Conservation (phyloP, 2,797 vertebrate genomes). For the Sebastes diploproa region DNA sequence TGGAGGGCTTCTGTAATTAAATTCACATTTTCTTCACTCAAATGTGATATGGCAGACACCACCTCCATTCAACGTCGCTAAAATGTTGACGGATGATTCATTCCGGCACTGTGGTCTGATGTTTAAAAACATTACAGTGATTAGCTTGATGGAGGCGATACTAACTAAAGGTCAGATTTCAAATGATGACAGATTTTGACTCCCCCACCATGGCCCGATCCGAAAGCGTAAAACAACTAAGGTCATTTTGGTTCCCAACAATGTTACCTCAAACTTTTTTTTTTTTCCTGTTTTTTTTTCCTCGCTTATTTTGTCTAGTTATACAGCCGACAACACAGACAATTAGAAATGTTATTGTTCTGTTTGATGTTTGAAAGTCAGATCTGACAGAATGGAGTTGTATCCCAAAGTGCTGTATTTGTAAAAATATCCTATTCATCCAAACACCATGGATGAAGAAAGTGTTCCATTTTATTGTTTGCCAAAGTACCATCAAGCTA, state of each 20-base stretch:
- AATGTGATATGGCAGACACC: conserved; percentile 39
- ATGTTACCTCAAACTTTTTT: too few relatives aligned
- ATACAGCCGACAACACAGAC: background rate
- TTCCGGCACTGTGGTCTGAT: conserved; percentile 26
- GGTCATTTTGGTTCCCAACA: conserved; percentile 1
- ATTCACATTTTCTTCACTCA: conserved; percentile 4
- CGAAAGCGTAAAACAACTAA: background rate
- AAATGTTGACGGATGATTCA: conserved; percentile 41
- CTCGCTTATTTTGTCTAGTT: background rate
- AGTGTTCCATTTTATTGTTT: conserved; percentile 9
- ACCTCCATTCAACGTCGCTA: conserved; percentile 9
- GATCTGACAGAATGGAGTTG: background rate
- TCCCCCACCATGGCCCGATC: background rate
- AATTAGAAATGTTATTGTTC: background rate
- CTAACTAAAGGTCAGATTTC: conserved; percentile 47
- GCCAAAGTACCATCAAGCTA: conserved; percentile 3
- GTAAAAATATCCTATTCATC: conserved; percentile 11
- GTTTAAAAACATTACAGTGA: conserved; percentile 46
- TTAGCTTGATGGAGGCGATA: conserved; percentile 46
- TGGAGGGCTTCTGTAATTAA: conserved; percentile 20
- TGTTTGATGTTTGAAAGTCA: background rate
- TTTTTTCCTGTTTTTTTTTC: background rate
- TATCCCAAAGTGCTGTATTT: conserved; percentile 4
- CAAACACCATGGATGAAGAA: background rate
- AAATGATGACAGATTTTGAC: conserved; percentile 47